Evolutionary conservation across 2,888 invertebrate species (phyloP), one percentile per base, ranked within the genome.

Genomic region (Agrochola macilenta): DNA sequence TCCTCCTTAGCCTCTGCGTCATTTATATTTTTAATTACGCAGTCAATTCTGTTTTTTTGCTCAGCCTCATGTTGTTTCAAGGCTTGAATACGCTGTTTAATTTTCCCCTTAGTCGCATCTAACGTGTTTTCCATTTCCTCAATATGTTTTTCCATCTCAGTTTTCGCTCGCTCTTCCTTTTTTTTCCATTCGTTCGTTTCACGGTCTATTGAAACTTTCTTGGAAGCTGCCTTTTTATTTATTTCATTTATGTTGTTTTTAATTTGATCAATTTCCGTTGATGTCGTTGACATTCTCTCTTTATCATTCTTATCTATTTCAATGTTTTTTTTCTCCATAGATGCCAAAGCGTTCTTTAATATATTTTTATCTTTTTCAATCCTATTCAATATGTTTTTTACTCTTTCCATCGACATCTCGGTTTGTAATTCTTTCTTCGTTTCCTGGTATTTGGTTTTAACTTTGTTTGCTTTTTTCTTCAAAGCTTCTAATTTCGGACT

Each of bases 21-120:
- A 52, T 76, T 26, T 11, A 82, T 1, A 26, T 64, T 35, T 68
- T 52, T 17, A 58, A 76, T 69, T 58, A 82, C 52, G 1, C 35
- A 17, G 14, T 69, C 23, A 2, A 82, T 43, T 77, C 8, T 64
- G 0, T 58, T 17, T 30, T 54, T 64, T 64, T 69, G 57, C 0
- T 52, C 58, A 26, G 17, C 26, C 17, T n/a, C 26, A 5, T 5
- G 17, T 82, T 83, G 69, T 52, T 58, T 57, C 12, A 20, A 0
- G 5, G 17, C n/a, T 52, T 52, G 9, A 26, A 78, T 78, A n/a
- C 9, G 23, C 43, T 78, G 30, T 52, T 66, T 35, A 7, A 26
- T 43, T 58, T 83, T 0, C 12, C 61, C 43, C 71, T 61, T 68
- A 35, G 35, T 54, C 26, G 4, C 14, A 23, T 69, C 11, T 46